phyloP scores from a whole-genome alignment of 2,797 vertebrate genomes.

The Fistularia tabacaria region DNA sequence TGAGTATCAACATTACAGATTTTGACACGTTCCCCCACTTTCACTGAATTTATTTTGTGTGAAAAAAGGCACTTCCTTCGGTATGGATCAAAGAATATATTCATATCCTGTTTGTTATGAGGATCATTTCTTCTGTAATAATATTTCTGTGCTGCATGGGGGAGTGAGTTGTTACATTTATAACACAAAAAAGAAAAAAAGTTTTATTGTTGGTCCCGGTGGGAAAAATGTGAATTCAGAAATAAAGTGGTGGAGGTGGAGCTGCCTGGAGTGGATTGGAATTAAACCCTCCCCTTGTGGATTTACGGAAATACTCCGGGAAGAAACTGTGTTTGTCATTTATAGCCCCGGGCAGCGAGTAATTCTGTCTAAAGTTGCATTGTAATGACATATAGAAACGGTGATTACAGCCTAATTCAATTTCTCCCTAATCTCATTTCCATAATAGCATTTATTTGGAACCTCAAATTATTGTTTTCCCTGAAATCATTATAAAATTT shows the following conservation, averaged over 20 bases:
- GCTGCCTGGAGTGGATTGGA: conserved; percentile 51
- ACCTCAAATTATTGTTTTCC: conserved; percentile 79
- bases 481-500: conserved; percentile 81
- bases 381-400: conserved; percentile 79
- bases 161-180: conserved; percentile 42
- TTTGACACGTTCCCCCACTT: too few species aligned
- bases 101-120: conserved; percentile 23
- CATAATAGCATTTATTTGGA: conserved; percentile 81
- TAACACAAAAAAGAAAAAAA: conserved; percentile 22
- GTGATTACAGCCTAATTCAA: conserved; percentile 80
- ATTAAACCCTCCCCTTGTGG: conserved; percentile 57
- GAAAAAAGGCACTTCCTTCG: too few species aligned
- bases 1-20: too few species aligned
- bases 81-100: conserved; percentile 14
- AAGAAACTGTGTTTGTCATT: conserved; percentile 73
- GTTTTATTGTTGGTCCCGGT: conserved; percentile 31
- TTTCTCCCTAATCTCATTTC: conserved; percentile 78
- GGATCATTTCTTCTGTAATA: conserved; percentile 19
- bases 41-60: too few species aligned
- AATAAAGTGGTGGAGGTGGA: conserved; percentile 56
- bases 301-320: conserved; percentile 67
- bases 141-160: conserved; percentile 15
- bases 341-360: conserved; percentile 68
- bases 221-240: conserved; percentile 51
- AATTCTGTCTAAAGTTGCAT: conserved; percentile 77